Base-by-base conservation (phyloP, 2,113 vertebrate species). In the Hyperoodon ampullatus region DNA sequence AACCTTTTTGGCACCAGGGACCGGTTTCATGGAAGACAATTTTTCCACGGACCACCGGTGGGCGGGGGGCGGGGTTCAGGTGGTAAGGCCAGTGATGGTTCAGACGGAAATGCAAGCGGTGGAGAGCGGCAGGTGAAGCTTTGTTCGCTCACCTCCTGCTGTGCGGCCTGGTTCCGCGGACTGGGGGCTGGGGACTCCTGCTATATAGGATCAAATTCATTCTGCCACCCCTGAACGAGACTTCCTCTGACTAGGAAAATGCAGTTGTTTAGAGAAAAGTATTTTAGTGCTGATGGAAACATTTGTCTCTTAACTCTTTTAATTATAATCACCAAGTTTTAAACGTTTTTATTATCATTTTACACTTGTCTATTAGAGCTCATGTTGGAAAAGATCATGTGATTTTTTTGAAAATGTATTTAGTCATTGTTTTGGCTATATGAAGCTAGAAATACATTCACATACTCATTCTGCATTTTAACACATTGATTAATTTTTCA, bases 361-460 rank as follows among this genome's bases (percentile, higher is more conserved):
- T 89, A 55, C 26, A 94, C 30, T 81, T 90, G 35, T 81, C 30
- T 85, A 4, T 84, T 77, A 88, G 58, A 93, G 71, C 24, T 95
- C 26, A 24, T 80, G 23, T 93, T 97, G 74, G 93, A 97, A 94
- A 92, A 96, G 93, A 95, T 96, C 18, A 61, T 88, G 80, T 53
- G 63, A 90, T 96, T 98, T 84, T 98, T n/a, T 94, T 82, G 87
- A 96, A 97, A 96, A 94, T 5, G 0, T 81, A 96, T 97, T 98
- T 96, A 98, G 93, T 98, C 90, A 60, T 78, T 94, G 35, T 96
- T 98, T 98, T 83, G 94, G 35, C 93, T 81, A 35, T 96, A 87
- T 97, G 85, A 94, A 98, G 33, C 42, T 95, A 8, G 28, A 0
- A 30, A 33, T 80, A 15, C 13, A 93, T 30, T 94, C 81, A 53